phyloP scores from a whole-genome alignment of 2,888 invertebrate species.

The Antheraea yamamai region DNA sequence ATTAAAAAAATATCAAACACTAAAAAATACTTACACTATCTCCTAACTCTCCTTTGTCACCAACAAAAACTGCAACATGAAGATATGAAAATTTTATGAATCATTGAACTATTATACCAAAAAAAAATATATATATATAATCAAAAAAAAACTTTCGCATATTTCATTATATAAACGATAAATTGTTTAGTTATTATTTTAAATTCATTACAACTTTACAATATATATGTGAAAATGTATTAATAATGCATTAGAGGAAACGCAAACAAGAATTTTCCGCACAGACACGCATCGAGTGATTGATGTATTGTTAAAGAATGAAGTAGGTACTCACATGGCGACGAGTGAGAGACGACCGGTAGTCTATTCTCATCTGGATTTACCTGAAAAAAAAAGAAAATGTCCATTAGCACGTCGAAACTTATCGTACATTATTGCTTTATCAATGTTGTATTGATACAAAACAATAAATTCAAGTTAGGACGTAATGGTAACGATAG shows the following conservation, averaged over 20 bases:
- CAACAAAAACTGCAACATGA: slow-evolving; percentile 51
- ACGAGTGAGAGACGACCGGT: slow-evolving; percentile 70
- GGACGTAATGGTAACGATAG: no score
- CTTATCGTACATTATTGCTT: background rate
- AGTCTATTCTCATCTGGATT: slow-evolving; percentile 74
- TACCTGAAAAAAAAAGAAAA: slow-evolving; percentile 55
- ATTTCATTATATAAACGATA: no score
- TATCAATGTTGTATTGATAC: background rate
- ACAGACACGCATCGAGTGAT: slow-evolving; percentile 50
- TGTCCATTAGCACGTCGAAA: background rate
- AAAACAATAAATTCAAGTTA: background rate
- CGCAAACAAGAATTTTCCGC: slow-evolving; percentile 30
- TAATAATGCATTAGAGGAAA: background rate
- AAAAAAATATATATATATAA: no score
- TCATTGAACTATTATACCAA: no score
- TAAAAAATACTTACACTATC: slow-evolving; percentile 54
- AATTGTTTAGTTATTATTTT: no score
- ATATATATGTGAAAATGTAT: no score
- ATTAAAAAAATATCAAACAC: background rate
- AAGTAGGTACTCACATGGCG: slow-evolving; percentile 66
- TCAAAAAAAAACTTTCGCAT: no score
- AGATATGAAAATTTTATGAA: background rate
- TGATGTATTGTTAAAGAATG: slow-evolving; percentile 48
- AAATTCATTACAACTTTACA: no score
- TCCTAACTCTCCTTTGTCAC: slow-evolving; percentile 57